Base-by-base conservation (phyloP, 1,140 invertebrate species). In the Tetramorium alpestre region DNA sequence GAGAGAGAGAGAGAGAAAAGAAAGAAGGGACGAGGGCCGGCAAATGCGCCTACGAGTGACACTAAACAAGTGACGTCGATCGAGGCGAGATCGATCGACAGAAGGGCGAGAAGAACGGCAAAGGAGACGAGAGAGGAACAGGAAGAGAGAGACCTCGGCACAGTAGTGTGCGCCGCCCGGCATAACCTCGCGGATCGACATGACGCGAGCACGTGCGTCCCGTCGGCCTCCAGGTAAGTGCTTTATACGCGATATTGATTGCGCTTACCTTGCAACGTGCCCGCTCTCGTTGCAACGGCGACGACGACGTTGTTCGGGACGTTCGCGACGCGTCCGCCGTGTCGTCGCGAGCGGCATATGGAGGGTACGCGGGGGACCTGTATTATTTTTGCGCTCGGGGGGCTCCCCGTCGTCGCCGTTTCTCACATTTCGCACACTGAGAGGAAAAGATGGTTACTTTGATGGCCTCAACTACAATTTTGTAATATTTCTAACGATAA, bases 211-310 rank as follows among this genome's bases (percentile, higher is more conserved):
- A 90, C 89, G 88, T 90, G 89, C 77, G 73, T 88, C 77, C 67
- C 89, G n/a, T 84, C 85, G 41, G 60, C 77, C 44, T 64, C 41
- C 88, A 90, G 89, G 89, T 90, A 90, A 90, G 85, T 84, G 51
- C 4, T 65, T 56, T 84, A 33, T 22, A 44, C 41, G 18, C 78
- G 78, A 81, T 84, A 84, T 84, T 62, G 80, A 84, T 84, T 75
- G 44, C 77, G 38, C 49, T 56, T 67, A 65, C 28, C 51, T 60
- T 49, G 80, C 54, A 73, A 62, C 69, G 41, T 47, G 38, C 62
- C n/a, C 18, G 67, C 3, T 33, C 33, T 33, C 33, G 33, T 3
- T 33, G 33, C 33, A 33, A 33, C 33, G 33, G 33, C 41, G 41
- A 44, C 41, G 8, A 10, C 64, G 64, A 28, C 49, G 25, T 64